These are phyloP conservation scores for Caradrina clavipalpis DNA, from an alignment of 2,888 invertebrate species.

Conservation along the genomic window DNA sequence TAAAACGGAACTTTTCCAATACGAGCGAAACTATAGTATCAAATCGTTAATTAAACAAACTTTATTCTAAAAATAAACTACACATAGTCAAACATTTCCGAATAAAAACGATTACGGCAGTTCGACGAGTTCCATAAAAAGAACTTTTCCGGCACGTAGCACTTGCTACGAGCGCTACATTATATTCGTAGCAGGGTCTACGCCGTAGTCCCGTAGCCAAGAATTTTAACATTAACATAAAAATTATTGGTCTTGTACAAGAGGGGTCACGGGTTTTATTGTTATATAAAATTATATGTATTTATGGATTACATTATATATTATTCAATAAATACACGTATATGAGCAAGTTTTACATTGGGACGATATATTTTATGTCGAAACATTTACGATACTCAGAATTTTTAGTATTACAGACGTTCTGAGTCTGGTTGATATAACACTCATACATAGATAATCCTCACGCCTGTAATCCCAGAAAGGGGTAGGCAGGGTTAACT, in stretches of 20 bases:
- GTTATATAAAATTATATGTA: slow-evolving; percentile 27
- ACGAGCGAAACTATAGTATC: background rate
- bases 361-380: slow-evolving; percentile 40
- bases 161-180: slow-evolving; percentile 47
- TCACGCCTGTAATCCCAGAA: background rate
- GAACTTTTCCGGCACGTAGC: slow-evolving; percentile 43
- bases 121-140: slow-evolving; percentile 26
- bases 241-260: slow-evolving; percentile 12
- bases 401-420: slow-evolving; percentile 26
- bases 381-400: slow-evolving; percentile 31
- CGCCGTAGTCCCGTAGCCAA: slow-evolving; percentile 32
- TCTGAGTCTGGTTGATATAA: background rate
- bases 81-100: slow-evolving; percentile 20
- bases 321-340: slow-evolving; percentile 29
- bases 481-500: background rate
- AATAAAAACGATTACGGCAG: slow-evolving; percentile 37
- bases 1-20: background rate
- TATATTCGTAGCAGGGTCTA: slow-evolving; percentile 43
- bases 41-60: slow-evolving; percentile 6
- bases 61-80: slow-evolving; percentile 7
- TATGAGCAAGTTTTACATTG: slow-evolving; percentile 37
- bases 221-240: slow-evolving; percentile 34
- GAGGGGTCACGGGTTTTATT: slow-evolving; percentile 4
- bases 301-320: slow-evolving; percentile 23
- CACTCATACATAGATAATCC: background rate